A percentile compares a stretch with the other conserved stretches of the same genome.
Conservation (phyloP, 1,140 invertebrate genomes). For the Pachypeltis micranthus region DNA sequence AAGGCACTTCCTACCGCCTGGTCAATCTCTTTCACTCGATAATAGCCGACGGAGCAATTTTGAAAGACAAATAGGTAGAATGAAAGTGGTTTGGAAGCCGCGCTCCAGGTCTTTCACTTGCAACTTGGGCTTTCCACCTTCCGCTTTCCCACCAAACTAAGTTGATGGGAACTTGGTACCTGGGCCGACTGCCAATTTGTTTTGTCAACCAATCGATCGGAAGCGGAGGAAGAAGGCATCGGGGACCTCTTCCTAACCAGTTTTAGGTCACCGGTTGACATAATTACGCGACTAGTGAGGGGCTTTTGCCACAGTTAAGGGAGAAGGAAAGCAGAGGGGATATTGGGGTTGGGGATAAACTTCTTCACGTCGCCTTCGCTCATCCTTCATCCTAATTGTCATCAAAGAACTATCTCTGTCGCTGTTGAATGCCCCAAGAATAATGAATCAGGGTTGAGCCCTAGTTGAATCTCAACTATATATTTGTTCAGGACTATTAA, state of each 20-base stretch:
- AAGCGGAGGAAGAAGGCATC: background rate
- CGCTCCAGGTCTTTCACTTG: background rate
- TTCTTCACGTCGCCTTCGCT: too few species aligned
- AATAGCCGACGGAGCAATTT: conserved; percentile 4
- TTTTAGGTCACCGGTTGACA: background rate
- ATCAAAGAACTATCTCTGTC: too few species aligned
- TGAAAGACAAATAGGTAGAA: conserved; percentile 1
- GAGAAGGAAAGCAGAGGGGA: too few species aligned
- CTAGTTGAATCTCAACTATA: too few species aligned
- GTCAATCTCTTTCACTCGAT: conserved; percentile 2
- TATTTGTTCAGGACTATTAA: too few species aligned
- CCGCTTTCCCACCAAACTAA: background rate
- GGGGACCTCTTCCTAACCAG: background rate
- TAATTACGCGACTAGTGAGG: background rate
- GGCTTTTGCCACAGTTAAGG: too few species aligned
- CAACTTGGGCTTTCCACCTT: conserved; percentile 1
- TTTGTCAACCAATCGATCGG: conserved; percentile 7
- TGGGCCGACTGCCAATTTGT: conserved; percentile 5
- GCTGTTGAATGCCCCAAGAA: too few species aligned
- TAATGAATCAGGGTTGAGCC: too few species aligned
- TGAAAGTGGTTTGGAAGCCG: conserved; percentile 4
- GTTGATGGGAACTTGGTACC: conserved; percentile 6
- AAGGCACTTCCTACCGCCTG: background rate
- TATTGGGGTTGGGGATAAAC: too few species aligned
- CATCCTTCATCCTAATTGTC: too few species aligned